Base-by-base conservation (phyloP, 53 echinoderm and acorn worm species). In the Luidia sarsii region DNA sequence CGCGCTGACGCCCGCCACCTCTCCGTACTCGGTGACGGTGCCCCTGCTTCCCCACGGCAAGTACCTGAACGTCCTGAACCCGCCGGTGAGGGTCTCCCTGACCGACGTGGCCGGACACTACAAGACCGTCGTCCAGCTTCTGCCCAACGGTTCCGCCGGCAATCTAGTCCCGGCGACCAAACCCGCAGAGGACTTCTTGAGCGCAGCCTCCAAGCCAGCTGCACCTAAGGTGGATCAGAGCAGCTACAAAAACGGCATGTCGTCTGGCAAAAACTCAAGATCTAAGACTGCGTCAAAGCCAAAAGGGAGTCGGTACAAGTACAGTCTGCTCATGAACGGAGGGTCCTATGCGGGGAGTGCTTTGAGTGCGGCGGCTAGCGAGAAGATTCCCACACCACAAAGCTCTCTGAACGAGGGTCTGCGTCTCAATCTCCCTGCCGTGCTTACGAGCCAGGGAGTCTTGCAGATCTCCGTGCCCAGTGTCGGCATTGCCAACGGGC, bases 251-350 rank as follows among this genome's bases (percentile, higher is more conserved):
- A 62, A 34, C 38, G 49, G 38, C 30, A 31, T 19, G 4, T 68
- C 48, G 20, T 62, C 59, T 29, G 60, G 13, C 1, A 65, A 64
- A 50, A 71, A 49, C 18, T 20, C 65, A 20, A 84, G 73, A 72
- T 50, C 72, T 15, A 71, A 72, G 38, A 23, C 71, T 25, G 23
- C 64, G 22, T 71, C 64, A 2, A 90, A 86, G 46, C 86, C 90
- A 14, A 94, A 94, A 65, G 82, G 85, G 11, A 92, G 92, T 57
- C 80, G 89, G 64, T 99, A 99, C 71, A 99, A 99, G 57, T 99
- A 99, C 79, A 99, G 99, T 48, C 91, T 99, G 74, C 81, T 99
- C 7, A 89, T 89, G 82, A 99, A 99, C 57, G 94, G 89, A 53
- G 80, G 79, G 3, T 80, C 57, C 10, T 87, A 87, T 38, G 84